Base-by-base conservation (phyloP, 2,888 invertebrate species). In the Ormyrus labotus region DNA sequence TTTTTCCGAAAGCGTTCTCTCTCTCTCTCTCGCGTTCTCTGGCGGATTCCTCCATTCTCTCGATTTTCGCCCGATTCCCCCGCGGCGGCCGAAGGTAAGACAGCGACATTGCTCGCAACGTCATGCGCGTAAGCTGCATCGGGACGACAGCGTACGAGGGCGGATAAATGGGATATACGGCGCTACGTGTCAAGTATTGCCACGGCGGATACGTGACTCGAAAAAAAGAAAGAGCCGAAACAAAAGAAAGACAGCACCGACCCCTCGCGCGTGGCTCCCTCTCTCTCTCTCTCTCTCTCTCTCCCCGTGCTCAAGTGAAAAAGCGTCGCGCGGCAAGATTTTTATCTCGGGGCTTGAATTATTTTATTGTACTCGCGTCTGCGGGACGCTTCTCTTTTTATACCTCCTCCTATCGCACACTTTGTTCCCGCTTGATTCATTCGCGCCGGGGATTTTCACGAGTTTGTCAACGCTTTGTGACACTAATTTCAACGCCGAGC, bases 91-190 rank as follows among this genome's bases (percentile, higher is more conserved):
- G 34, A 4, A 34, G 34, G 34, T 34, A 19, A 67, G 9, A 34
- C 11, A 48, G 6, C 34, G 9, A 51, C 5, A 60, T 13, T n/a
- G 71, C n/a, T 63, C 63, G 57, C 64, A 64, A 73, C 50, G 57
- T 57, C 48, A 64, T n/a, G 64, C 61, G 45, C 19, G 71, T 61
- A 72, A 65, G 53, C 10, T 13, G 57, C 73, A 57, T 47, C 57
- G 3, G 50, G 51, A 64, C 55, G 48, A 50, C 64, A 58, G 78
- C 80, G 75, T 72, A 80, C 71, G 73, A 82, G 78, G 78, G 74
- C 78, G 81, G 67, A 83, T 84, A 84, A 84, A 84, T 83, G 83
- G 34, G 80, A 82, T 81, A 82, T 79, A 80, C 69, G 76, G 78
- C 76, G 78, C 70, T 83, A 81, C 82, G 82, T 83, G 84, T 81